These are phyloP conservation scores for Psylliodes chrysocephalus DNA, from an alignment of 2,888 invertebrate species.

Conservation along the genomic window DNA sequence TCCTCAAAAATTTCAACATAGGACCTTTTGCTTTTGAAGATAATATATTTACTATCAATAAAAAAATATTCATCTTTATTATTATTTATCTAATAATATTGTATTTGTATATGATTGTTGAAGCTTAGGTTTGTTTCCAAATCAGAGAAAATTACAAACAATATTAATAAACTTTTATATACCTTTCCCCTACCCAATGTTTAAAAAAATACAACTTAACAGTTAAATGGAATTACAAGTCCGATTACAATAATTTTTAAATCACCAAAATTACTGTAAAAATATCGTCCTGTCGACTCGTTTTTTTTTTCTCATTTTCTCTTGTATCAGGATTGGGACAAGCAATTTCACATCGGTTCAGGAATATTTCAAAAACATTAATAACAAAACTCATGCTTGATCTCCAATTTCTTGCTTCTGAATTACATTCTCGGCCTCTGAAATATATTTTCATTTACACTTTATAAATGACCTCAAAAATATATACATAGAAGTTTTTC, in stretches of 20 bases:
- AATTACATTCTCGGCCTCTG: neutral
- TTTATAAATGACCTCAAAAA: neutral
- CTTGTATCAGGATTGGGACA: neutral
- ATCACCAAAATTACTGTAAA: neutral
- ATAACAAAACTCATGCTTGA: constrained; percentile 9
- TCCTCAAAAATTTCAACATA: no score
- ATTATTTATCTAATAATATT: constrained; percentile 1
- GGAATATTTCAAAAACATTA: neutral
- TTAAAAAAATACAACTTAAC: constrained; percentile 1
- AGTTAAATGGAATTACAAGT: neutral
- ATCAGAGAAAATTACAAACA: constrained; percentile 8
- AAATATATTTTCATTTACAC: constrained; percentile 21
- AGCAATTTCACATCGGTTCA: constrained; percentile 8
- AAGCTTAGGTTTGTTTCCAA: constrained; percentile 2
- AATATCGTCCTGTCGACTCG: neutral
- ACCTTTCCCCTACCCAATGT: constrained; percentile 5
- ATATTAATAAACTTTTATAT: constrained; percentile 6
- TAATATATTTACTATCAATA: constrained; percentile 6
- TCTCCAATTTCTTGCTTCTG: constrained; percentile 10
- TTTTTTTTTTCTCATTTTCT: neutral
- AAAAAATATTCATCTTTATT: neutral
- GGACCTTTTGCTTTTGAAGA: no score
- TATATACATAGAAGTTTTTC: neutral
- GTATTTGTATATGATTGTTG: constrained; percentile 1
- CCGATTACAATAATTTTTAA: constrained; percentile 9